Base-by-base conservation (phyloP, 2,797 vertebrate species). In the Arnoldichthys spilopterus region DNA sequence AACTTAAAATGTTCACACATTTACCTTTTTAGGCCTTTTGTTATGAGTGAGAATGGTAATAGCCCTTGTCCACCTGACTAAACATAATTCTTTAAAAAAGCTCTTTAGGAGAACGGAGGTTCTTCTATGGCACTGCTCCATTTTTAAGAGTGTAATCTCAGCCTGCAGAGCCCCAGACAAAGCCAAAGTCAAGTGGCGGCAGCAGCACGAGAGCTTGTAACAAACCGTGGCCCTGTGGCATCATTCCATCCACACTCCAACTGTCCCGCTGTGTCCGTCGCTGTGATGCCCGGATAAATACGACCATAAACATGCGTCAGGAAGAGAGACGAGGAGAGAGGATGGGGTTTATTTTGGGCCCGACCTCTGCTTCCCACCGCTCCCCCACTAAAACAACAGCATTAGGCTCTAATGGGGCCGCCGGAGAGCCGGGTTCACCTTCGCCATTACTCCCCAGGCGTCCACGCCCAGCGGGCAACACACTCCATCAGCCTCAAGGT, bases 401-500 rank as follows among this genome's bases (percentile, higher is more conserved):
- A 86, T 84, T 84, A 82, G 80, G 75, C 76, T 66, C 84, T 91
- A 91, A 90, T 91, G 90, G 86, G 88, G 89, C 86, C 81, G 85
- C 88, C 87, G 89, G 90, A 87, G 88, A 89, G 90, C 86, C 77
- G 83, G 81, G 84, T 84, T 86, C 85, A 91, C 92, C 90, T 89
- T 88, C 82, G 87, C 91, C 90, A 90, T 87, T 85, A 89, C 87
- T 91, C 90, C 85, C 80, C 81, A 84, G 90, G 90, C 86, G 82
- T 90, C 91, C 86, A 89, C 91, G 90, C 91, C 91, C 88, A 84
- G 82, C 85, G 86, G 84, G 85, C 88, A 87, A 91, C 83, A 88
- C 86, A 90, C 92, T 93, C 90, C 89, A 92, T 94, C 92, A 93
- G 87, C 83, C 88, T 91, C 89, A 94, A 94, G 92, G 93, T 93